Base-by-base conservation (phyloP, 1,140 invertebrate species). In the Ips typographus region DNA sequence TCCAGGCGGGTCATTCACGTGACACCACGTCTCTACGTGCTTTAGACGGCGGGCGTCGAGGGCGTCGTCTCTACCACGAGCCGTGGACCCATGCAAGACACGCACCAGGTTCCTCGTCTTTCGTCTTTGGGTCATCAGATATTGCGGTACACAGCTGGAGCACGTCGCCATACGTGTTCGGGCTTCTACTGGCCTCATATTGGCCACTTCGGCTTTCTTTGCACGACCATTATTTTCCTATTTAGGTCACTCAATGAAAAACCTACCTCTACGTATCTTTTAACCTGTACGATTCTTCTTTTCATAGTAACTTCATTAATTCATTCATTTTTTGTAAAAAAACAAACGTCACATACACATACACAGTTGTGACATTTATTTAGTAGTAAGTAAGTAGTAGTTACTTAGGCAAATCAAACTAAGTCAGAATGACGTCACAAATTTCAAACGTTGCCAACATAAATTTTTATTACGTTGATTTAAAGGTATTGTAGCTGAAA, bases 131-230 rank as follows among this genome's bases (percentile, higher is more conserved):
- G 73, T 76, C 77, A 77, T 77, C 74, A 73, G 73, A 77, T 76
- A 76, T 75, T 75, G 72, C 71, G 71, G 74, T 73, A 75, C 75
- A 77, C 76, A 77, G 76, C 76, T 78, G 77, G 73, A 75, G 77
- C 77, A 78, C 77, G 77, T 78, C 76, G 73, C 70, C 73, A 77
- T 78, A 78, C 77, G 77, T 78, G 77, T 77, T 74, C 74, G 70
- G 77, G 77, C 71, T 78, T 73, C 73, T 77, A 78, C 76, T 78
- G 73, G 74, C 73, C 74, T 76, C 72, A 77, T 77, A 77, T 76
- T 74, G 71, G 70, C 70, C 67, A 72, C 71, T 71, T 70, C 61
- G 68, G 53, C 58, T 71, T 71, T 44, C 47, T 72, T 71, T 64
- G 64, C 68, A 68, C 61, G 47, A 43, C 47, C 58, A 52, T 70